Percentiles rank a stretch among this genome's conserved stretches.
Evolutionary conservation across 2,797 vertebrate genomes (phyloP).

Genomic region (Arrhamphus sclerolepis): DNA sequence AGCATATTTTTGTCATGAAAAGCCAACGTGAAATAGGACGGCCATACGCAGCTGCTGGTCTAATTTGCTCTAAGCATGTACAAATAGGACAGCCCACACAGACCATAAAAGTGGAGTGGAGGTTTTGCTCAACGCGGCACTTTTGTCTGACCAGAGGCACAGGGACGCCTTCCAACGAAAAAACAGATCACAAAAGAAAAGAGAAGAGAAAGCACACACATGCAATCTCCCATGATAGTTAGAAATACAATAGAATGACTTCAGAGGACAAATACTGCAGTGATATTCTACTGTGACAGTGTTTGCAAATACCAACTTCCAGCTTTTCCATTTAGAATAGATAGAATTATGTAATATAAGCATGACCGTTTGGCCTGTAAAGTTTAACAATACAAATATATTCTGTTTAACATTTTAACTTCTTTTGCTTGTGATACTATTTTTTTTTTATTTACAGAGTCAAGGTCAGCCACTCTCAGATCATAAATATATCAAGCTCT

Average conservation of each 20-base stretch:
- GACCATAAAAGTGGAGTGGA: conserved; percentile 83
- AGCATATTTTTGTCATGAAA: conserved; percentile 84
- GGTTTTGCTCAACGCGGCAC: conserved; percentile 83
- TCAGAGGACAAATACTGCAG: conserved; percentile 12
- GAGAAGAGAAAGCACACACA: conserved; percentile 51
- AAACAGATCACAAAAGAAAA: conserved; percentile 76
- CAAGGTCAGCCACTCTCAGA: conserved; percentile 49
- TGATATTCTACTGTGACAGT: conserved; percentile 21
- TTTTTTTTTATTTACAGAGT: conserved; percentile 37
- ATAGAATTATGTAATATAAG: conserved; percentile 9
- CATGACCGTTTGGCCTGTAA: conserved; percentile 7
- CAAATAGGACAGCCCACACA: conserved; percentile 80
- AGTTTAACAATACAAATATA: conserved; percentile 17
- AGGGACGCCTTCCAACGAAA: conserved; percentile 76
- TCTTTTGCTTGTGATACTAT: conserved; percentile 16
- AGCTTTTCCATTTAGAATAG: conserved; percentile 15
- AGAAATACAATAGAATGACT: conserved; percentile 55
- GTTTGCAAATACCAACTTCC: conserved; percentile 13
- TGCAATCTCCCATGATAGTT: conserved; percentile 40
- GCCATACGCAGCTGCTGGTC: conserved; percentile 80
- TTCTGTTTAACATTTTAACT: conserved; percentile 1
- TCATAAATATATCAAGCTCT: conserved; percentile 49
- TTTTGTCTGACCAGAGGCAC: conserved; percentile 78
- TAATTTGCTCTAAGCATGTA: conserved; percentile 84
- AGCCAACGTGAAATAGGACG: conserved; percentile 80